Evolutionary conservation across 2,888 invertebrate genomes (phyloP).

Genomic region (Keiferia lycopersicella): DNA sequence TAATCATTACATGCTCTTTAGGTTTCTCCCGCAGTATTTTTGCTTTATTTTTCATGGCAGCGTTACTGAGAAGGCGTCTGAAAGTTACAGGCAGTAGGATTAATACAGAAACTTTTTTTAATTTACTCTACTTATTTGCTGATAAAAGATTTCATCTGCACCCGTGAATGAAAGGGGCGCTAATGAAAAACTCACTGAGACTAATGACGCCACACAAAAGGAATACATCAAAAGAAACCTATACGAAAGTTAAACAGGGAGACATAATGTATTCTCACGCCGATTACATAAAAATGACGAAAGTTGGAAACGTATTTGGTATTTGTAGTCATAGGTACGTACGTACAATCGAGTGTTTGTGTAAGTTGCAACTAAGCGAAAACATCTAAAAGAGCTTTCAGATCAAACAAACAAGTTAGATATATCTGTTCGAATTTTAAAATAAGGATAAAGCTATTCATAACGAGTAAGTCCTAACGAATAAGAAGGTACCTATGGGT

Average conservation of each 20-base stretch:
- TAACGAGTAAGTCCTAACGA: no score
- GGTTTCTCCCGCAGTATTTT: no score
- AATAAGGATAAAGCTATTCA: not conserved
- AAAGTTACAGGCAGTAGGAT: no score
- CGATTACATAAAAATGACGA: not conserved
- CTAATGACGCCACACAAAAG: constrained; percentile 4
- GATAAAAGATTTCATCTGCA: not conserved
- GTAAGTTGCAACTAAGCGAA: not conserved
- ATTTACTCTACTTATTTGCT: not conserved
- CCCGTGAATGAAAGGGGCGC: not conserved
- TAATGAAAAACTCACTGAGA: constrained; percentile 10
- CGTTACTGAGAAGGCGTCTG: no score
- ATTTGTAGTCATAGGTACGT: no score
- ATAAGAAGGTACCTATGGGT: no score
- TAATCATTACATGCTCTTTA: no score
- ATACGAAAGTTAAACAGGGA: not conserved
- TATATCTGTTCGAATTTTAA: not conserved
- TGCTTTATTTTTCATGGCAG: no score
- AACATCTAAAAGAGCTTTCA: not conserved
- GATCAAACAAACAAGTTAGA: not conserved
- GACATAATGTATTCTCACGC: not conserved
- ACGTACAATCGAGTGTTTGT: not conserved
- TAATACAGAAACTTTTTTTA: no score
- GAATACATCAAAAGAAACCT: not conserved
- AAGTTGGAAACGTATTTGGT: not conserved